Base-by-base conservation (phyloP, 2,888 invertebrate genomes). In the Ariolimax columbianus region DNA sequence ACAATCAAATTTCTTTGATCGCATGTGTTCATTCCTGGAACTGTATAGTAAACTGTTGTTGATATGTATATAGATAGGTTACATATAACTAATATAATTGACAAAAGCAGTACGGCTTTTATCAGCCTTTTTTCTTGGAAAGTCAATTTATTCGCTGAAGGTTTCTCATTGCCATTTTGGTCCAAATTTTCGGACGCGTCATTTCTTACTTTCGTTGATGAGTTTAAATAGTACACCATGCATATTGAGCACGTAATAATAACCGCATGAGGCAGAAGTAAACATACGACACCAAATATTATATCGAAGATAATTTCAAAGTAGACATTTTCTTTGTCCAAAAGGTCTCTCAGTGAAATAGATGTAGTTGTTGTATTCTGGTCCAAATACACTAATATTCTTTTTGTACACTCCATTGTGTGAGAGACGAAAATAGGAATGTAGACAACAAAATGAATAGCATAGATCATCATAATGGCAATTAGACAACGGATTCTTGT, bases 401-500 rank as follows among this genome's bases (percentile, higher is more conserved):
- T n/a, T n/a, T 66, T 40, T 0, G 3, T 40, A 68, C 80, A 80
- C 38, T 70, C 47, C 26, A 83, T 38, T 38, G 14, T 66, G 30
- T 77, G 38, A 2, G 30, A 26, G 0, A 59, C 40, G 43, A n/a
- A 82, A 2, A 75, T 19, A 19, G 82, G 82, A 3, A 40, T 19
- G 26, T 51, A 30, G 9, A 47, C n/a, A 0, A n/a, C 36, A 17
- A 38, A 0, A 40, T 77, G 47, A 14, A 77, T 51, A 0, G 70
- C n/a, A 51, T 77, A 83, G 19, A 83, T 77, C 14, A 33, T 63
- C 26, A 82, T 2, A 11, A 75, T 73, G 7, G 33, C 63, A 17
- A 59, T 38, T 23, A 63, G 17, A 43, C 73, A 82, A 40, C 82
- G 73, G 9, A 14, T 26, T 43, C 63, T n/a, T 11, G 82, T 82